Conservation (phyloP, 1,140 invertebrate species). For the Hetaerina americana region DNA sequence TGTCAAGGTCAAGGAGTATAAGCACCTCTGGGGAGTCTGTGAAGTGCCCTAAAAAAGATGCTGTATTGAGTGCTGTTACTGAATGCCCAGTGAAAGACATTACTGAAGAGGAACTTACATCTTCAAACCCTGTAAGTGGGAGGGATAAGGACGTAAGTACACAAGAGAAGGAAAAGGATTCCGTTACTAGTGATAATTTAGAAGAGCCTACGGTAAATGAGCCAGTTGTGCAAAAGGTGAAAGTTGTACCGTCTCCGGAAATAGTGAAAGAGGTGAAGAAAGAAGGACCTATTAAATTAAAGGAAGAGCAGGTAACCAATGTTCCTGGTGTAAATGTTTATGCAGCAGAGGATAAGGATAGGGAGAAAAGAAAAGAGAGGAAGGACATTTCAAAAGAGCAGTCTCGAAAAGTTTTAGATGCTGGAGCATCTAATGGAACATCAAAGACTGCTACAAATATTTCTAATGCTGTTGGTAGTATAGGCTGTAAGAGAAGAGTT, state of each 20-base stretch:
- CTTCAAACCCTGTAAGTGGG: neutral
- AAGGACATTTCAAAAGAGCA: conserved; percentile 17
- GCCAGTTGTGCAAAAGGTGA: neutral
- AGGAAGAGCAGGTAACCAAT: neutral
- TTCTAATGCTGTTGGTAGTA: conserved; percentile 32
- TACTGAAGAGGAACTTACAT: neutral
- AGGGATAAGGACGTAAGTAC: neutral
- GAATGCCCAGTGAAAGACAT: neutral
- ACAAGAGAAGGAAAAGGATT: neutral
- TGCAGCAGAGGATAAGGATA: conserved; percentile 12
- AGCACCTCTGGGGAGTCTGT: neutral
- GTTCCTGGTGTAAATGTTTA: neutral
- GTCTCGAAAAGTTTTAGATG: conserved; percentile 31
- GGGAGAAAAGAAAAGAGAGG: conserved; percentile 18
- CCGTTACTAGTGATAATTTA: neutral
- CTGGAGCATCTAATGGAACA: conserved; percentile 20
- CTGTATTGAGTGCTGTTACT: neutral
- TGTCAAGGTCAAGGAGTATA: neutral
- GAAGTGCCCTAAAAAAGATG: neutral
- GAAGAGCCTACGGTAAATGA: neutral
- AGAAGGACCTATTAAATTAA: conserved; percentile 2
- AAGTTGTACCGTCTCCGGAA: neutral
- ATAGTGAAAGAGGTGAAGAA: neutral
- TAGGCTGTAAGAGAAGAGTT: conserved; percentile 52
- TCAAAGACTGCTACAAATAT: conserved; percentile 19